These are phyloP conservation scores for Dicrostonyx torquatus DNA, from an alignment of 2,797 vertebrate species.

Conservation along the genomic window DNA sequence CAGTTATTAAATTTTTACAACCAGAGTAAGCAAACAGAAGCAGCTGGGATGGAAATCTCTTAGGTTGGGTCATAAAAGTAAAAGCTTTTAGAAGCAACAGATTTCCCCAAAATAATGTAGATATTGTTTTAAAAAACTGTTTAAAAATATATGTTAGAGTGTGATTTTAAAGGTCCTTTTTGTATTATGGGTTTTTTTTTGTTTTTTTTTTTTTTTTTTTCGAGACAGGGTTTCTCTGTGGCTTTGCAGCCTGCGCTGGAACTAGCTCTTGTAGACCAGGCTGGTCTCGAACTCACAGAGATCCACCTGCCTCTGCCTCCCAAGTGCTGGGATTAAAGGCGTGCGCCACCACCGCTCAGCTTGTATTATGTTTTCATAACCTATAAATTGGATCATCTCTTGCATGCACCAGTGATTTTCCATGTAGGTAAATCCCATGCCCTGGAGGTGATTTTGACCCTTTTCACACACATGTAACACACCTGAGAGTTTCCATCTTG, in stretches of 20 bases:
- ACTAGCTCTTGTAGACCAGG: no score
- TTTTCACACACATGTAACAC: background rate
- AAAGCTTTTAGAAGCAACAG: background rate
- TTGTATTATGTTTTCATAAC: background rate
- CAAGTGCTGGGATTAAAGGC: no score
- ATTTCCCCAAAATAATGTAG: background rate
- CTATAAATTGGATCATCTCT: background rate
- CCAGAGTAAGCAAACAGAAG: background rate
- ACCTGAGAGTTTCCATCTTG: background rate
- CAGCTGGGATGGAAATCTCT: background rate
- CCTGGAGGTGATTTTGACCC: no score
- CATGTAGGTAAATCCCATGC: background rate
- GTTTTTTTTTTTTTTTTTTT: no score
- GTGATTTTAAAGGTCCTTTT: background rate
- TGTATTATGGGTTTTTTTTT: no score
- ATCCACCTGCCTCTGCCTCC: no score
- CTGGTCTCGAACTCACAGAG: no score
- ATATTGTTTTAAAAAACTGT: background rate
- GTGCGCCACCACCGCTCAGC: no score
- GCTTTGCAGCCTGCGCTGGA: no score
- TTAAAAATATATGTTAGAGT: background rate
- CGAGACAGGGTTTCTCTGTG: no score
- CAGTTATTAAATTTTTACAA: background rate
- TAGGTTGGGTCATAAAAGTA: conserved; percentile 3
- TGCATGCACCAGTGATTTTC: background rate